Base-by-base conservation (phyloP, 35 echinoderm and acorn worm species). In the Chiridota heheva region DNA sequence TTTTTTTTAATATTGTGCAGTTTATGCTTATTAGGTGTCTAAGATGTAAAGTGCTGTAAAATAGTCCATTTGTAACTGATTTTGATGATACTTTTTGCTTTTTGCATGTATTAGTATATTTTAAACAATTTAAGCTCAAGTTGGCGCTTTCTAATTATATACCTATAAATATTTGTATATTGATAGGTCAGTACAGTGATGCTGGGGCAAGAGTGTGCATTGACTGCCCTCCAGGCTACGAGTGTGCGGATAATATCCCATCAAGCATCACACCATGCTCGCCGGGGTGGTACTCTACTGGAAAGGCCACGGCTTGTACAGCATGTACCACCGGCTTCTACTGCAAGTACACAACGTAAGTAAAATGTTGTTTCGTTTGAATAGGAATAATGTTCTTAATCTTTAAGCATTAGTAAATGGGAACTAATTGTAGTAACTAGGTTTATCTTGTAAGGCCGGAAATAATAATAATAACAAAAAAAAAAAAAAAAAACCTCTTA, bases 191-290 rank as follows among this genome's bases (percentile, higher is more conserved):
- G 13, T 96, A 96, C 82, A 96, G 86, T 58, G n/a, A 77, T 62
- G 87, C 83, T 26, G 92, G 76, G 5, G 42, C 82, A 7, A 96
- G 82, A 0, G 44, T 58, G 0, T 96, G 92, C 44, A 90, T 48
- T 16, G 83, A 90, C 78, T 96, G 92, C 33, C 92, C 92, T 1
- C 87, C 92, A 28, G 92, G 92, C 18, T 90, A 49, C 58, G 76
- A 83, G 16, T 96, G 92, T 39, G 68, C 92, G 10, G 72, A 82
- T 42, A 64, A 37, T 44, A 73, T 83, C 1, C 59, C 44, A 47
- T 36, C 43, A 37, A 90, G 70, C 12, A 82, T 44, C 82, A 45
- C 49, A 31, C 87, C 60, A 22, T 96, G 92, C 44, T 24, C 24
- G 4, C 76, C 87, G 18, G 92, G 92, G 5, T 86, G 68, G 58